Evolutionary conservation across 1,140 invertebrate genomes (phyloP), one percentile per base, ranked within the genome.

Genomic region (Eriosoma lanigerum): DNA sequence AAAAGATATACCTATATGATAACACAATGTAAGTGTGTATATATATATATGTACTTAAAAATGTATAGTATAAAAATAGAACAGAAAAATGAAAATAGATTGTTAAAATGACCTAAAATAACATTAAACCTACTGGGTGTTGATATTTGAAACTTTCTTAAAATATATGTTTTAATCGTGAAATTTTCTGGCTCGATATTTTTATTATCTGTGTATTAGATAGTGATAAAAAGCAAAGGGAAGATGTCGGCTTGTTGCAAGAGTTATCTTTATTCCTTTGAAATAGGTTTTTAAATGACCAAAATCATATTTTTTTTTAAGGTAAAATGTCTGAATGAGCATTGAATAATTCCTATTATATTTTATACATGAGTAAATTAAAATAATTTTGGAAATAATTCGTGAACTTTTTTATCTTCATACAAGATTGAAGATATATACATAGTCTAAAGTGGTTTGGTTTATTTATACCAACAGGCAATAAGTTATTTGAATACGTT

Each of bases 291-390:
- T 17, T 19, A 46, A 68, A 68, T 46, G 21, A 46, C 38, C 38
- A 66, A 10, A 15, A 66, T 66, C 44, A 62, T 62, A 62, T 32
- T 44, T 68, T 68, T n/a, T 68, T 46, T n/a, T 46, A 12, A 12
- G 32, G 38, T 46, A 68, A 9, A 62, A 62, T 10, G 17, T 4
- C 19, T n/a, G 17, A 62, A 32, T 2, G 2, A 17, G 8, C 19
- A 32, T 10, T 3, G 10, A 32, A 19, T 62, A 32, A 17, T 62
- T n/a, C 0, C 2, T 19, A 62, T 32, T 29, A 29, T 32, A 19
- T 62, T 62, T n/a, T 32, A n/a, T 62, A 32, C 3, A n/a, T 60
- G 17, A 62, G 17, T 9, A 62, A 19, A 62, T 62, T 32, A 10
- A 62, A 32, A n/a, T 29, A n/a, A 38, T 6, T 32, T 17, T 8